Conservation (phyloP, 2,797 vertebrate species). For the Microctenopoma steveboyesi region DNA sequence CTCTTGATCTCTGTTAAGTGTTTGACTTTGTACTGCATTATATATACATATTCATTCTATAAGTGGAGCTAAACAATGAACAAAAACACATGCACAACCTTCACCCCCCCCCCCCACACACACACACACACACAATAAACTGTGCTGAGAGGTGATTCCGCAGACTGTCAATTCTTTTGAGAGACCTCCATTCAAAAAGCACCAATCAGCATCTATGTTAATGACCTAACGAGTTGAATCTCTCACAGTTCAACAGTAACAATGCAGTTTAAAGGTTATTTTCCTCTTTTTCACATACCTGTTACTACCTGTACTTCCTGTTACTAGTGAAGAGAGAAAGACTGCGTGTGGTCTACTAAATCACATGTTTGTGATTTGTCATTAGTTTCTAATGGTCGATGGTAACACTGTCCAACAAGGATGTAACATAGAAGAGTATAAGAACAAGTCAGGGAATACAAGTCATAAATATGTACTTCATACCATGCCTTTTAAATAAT, state of each 20-base stretch:
- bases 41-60: not conserved
- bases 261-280: not conserved
- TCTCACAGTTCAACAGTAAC: conserved; percentile 1
- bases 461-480: not conserved
- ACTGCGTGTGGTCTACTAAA: conserved; percentile 14
- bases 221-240: conserved; percentile 18
- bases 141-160: conserved; percentile 76
- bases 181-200: conserved; percentile 52
- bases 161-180: conserved; percentile 60
- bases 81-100: not conserved
- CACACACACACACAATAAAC: conserved; percentile 49
- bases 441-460: not conserved
- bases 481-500: not conserved
- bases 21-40: conserved; percentile 7
- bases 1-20: conserved; percentile 18
- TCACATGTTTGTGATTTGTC: conserved; percentile 17
- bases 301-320: not conserved
- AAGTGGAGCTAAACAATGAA: conserved; percentile 1
- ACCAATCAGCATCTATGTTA: conserved; percentile 43
- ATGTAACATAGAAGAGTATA: not conserved
- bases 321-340: not conserved
- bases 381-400: conserved; percentile 36
- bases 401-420: not conserved
- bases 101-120: not conserved
- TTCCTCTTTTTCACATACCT: conserved; percentile 22